Evolutionary conservation across 2,888 invertebrate species (phyloP), one percentile per base, ranked within the genome.

Genomic region (Amphipoea lucens): DNA sequence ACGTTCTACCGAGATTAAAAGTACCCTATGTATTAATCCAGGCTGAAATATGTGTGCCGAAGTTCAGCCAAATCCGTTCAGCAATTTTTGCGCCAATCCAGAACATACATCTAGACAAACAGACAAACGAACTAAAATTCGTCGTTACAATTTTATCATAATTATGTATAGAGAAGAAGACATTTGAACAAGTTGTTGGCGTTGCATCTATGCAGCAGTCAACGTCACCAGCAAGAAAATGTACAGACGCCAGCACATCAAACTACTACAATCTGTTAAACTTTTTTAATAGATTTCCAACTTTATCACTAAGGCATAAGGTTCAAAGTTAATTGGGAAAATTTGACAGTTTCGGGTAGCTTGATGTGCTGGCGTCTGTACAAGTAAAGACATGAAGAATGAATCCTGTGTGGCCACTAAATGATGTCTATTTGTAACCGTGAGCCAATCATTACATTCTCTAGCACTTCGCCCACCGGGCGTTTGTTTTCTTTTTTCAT

Each of bases 401-500:
- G n/a, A 36, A 12, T 63, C 29, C 12, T 17, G 75, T 42, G 20
- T 42, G n/a, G 36, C 65, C 68, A 74, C 77, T 79, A 76, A 67
- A 51, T 29, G 54, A 20, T 69, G 72, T 78, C 88, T 93, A 93
- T 94, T 93, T 92, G 82, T 57, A 91, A 89, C 82, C 79, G 78
- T 92, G 92, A 91, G 84, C 88, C 90, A 91, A 91, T 91, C 87
- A 90, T 84, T 45, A 63, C 14, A 89, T 90, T 90, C 90, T 86
- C 65, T 66, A 72, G 67, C 86, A 77, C 86, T 87, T 86, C 74
- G 76, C 77, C 85, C 87, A 89, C 89, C 80, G 86, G 80, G 80
- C 74, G 90, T 88, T 91, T 92, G 91, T 93, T 94, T 93, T 93
- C 85, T 90, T 93, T 84, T 91, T 79, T 75, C 76, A 83, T 82